Conservation (phyloP, 2,113 vertebrate genomes). For the Burhinus bistriatus region DNA sequence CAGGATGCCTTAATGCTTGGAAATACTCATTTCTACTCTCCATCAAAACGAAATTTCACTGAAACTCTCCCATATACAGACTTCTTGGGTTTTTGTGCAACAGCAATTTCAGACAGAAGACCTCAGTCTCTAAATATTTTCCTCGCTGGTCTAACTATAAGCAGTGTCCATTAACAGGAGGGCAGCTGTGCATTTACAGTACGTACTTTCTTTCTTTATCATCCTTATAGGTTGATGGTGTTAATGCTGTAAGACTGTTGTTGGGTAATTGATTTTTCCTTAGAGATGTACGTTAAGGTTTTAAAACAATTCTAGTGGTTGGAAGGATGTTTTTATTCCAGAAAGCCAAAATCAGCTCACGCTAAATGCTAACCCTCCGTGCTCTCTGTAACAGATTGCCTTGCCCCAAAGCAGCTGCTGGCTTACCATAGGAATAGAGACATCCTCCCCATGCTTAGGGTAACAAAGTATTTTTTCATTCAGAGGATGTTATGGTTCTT, state of each 20-base stretch:
- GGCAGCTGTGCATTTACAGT: not conserved
- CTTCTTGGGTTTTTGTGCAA: not conserved
- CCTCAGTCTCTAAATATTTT: not conserved
- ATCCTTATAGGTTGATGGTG: not conserved
- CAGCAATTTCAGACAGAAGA: not conserved
- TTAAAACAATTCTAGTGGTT: not conserved
- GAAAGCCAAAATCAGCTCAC: not conserved
- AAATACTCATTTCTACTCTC: not conserved
- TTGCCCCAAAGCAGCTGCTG: not conserved
- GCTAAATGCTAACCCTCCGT: not conserved
- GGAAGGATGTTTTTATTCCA: not conserved
- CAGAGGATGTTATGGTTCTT: not conserved
- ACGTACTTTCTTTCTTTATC: not conserved
- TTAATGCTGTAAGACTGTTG: not conserved
- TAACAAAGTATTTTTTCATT: not conserved
- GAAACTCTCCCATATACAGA: not conserved
- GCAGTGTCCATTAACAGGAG: not conserved
- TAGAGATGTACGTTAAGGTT: not conserved
- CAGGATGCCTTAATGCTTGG: not conserved
- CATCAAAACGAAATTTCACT: not conserved
- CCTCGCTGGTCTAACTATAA: rapidly evolving
- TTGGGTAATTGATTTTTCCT: not conserved
- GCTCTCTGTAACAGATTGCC: not conserved
- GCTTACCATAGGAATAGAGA: not conserved
- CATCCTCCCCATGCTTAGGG: not conserved